Base-by-base conservation (phyloP, 2,888 invertebrate genomes). In the Acleris holmiana region DNA sequence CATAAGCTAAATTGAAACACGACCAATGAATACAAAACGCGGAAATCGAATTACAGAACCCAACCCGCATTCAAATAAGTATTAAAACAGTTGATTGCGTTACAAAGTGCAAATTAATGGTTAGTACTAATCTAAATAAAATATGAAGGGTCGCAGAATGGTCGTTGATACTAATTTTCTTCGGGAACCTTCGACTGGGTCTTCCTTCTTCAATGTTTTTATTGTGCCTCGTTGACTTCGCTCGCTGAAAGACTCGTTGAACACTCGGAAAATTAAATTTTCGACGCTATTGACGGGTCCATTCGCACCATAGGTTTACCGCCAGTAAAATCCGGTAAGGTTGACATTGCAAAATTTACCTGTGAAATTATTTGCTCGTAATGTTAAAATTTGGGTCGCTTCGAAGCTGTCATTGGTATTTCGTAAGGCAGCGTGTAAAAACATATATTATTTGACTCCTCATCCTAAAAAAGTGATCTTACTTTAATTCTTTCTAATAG, bases 111-210 rank as follows among this genome's bases (percentile, higher is more conserved):
- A 19, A 60, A 60, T 60, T 44, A 60, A 51, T 51, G 44, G 51
- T 29, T 46, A 46, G 44, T 60, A 46, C 25, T 60, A 60, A 60
- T 59, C 59, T 46, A 44, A 51, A 60, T 60, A 60, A 60, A 25
- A 50, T 60, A 51, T 19, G 50, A 60, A 51, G 25, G 19, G n/a
- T 15, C 49, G n/a, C n/a, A 29, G 25, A 44, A 44, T 13, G 51
- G 29, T 8, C 51, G 18, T 10, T 59, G 25, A 17, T 51, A 44
- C 29, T 41, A 60, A 50, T 60, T 60, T 29, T 60, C 29, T 55
- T 46, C n/a, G 19, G 51, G 50, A 29, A 44, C 19, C 50, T 60
- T 60, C 50, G 18, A n/a, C 29, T 51, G 29, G 51, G 44, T 60
- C 50, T 51, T 60, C 51, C 44, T 51, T 46, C 17, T 46, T 47